Conservation (phyloP, 2,797 vertebrate genomes). For the Babyrousa celebensis region DNA sequence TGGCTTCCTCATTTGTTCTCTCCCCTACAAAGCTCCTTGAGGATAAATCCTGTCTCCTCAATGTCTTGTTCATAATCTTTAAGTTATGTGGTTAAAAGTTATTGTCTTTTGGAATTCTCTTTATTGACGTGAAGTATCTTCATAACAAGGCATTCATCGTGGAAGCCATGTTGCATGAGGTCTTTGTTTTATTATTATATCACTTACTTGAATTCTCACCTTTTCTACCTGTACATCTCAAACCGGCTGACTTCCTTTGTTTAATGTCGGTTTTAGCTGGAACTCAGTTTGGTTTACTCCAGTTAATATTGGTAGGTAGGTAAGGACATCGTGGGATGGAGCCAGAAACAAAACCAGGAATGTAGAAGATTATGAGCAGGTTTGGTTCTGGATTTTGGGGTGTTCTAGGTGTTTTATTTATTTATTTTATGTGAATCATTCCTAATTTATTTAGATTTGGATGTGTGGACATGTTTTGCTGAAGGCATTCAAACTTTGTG, state of each 20-base stretch:
- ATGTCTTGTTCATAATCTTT: conserved; percentile 39
- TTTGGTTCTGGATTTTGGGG: conserved; percentile 17
- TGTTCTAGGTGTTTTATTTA: conserved; percentile 45
- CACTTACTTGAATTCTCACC: conserved; percentile 48
- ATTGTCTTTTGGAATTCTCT: conserved; percentile 37
- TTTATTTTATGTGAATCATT: neutral
- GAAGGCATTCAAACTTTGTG: conserved; percentile 9
- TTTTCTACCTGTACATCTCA: conserved; percentile 48
- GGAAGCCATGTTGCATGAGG: neutral
- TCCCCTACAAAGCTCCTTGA: neutral
- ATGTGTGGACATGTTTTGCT: neutral
- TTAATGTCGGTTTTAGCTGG: conserved; percentile 66
- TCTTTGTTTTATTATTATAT: conserved; percentile 50
- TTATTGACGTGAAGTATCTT: conserved; percentile 38
- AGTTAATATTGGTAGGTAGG: conserved; percentile 3
- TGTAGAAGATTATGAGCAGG: neutral
- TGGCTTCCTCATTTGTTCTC: conserved; percentile 34
- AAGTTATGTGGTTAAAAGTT: conserved; percentile 20
- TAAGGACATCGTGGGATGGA: neutral
- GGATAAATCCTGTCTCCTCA: conserved; percentile 3
- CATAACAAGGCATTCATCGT: neutral
- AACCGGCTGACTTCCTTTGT: neutral
- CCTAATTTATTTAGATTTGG: conserved; percentile 33
- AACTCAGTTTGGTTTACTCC: conserved; percentile 47
- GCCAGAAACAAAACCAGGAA: conserved; percentile 20